These are phyloP conservation scores for Macrotrachela quadricornifera DNA, from an alignment of 1,140 invertebrate species.

Conservation along the genomic window DNA sequence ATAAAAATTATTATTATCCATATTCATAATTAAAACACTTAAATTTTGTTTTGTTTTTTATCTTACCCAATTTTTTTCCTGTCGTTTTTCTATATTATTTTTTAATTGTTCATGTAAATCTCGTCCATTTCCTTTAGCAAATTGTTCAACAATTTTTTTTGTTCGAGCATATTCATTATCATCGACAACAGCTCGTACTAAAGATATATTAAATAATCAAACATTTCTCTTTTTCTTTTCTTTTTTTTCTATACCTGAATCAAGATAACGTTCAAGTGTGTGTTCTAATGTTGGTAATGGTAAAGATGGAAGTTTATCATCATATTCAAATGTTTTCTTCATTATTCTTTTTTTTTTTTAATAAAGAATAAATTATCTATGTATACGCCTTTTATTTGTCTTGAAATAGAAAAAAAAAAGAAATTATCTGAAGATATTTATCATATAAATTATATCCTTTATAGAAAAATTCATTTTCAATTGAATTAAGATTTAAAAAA, in stretches of 20 bases:
- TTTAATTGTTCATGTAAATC: constrained; percentile 20
- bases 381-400: no score
- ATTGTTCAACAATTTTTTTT: constrained; percentile 21
- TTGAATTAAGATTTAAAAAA: no score
- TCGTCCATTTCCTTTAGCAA: constrained; percentile 24
- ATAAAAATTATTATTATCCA: no score
- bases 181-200: constrained; percentile 21
- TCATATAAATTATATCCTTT: no score
- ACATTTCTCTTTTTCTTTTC: not conserved
- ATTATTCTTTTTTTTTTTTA: no score
- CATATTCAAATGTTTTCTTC: constrained; percentile 18
- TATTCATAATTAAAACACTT: no score
- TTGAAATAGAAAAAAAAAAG: no score
- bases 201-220: constrained; percentile 6
- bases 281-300: constrained; percentile 20
- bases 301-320: constrained; percentile 17
- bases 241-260: constrained; percentile 17
- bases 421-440: no score
- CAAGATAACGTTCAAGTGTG: constrained; percentile 26
- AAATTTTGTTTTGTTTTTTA: no score
- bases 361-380: no score
- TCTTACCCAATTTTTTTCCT: constrained; percentile 27
- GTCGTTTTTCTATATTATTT: constrained; percentile 14
- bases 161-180: constrained; percentile 22
- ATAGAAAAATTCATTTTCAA: no score